Percentiles rank a stretch among this genome's conserved stretches.
Evolutionary conservation across 2,888 invertebrate species (phyloP).

Genomic region (Cephus pygmeus): DNA sequence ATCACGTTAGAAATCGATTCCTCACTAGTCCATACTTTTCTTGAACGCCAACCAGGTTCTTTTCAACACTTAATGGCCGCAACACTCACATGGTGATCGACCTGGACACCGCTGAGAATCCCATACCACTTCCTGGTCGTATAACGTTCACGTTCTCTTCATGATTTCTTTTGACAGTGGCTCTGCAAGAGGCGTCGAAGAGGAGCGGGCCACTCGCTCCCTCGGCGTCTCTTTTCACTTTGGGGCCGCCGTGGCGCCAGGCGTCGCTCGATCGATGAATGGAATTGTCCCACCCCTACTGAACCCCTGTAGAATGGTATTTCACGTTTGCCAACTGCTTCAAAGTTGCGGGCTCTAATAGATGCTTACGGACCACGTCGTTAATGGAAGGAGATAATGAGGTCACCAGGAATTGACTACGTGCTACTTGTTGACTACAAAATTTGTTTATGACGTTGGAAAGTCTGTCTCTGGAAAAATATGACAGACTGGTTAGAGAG

Average conservation of each 20-base stretch:
- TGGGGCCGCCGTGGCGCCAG: conserved; percentile 21
- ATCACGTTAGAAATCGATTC: conserved; percentile 8
- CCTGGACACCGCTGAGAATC: not conserved
- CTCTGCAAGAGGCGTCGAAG: conserved; percentile 20
- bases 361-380: not conserved
- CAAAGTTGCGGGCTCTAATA: not conserved
- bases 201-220: conserved; percentile 25
- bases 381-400: not conserved
- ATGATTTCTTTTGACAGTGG: conserved; percentile 11
- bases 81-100: conserved; percentile 16
- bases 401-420: not conserved
- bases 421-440: not conserved
- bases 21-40: conserved; percentile 1
- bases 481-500: not conserved
- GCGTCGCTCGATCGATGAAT: conserved; percentile 23
- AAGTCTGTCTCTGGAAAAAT: not conserved
- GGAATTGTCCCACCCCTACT: conserved; percentile 4
- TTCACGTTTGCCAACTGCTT: conserved; percentile 18
- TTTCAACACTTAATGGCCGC: not conserved
- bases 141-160: conserved; percentile 16
- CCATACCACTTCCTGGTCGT: conserved; percentile 6
- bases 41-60: not conserved
- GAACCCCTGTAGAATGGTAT: conserved; percentile 2
- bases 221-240: conserved; percentile 21
- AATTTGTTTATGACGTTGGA: not conserved